Percentiles rank a stretch among this genome's conserved stretches.
These are phyloP conservation scores for Dipodomys spectabilis DNA, from an alignment of 2,113 vertebrate genomes.

Conservation along the genomic window DNA sequence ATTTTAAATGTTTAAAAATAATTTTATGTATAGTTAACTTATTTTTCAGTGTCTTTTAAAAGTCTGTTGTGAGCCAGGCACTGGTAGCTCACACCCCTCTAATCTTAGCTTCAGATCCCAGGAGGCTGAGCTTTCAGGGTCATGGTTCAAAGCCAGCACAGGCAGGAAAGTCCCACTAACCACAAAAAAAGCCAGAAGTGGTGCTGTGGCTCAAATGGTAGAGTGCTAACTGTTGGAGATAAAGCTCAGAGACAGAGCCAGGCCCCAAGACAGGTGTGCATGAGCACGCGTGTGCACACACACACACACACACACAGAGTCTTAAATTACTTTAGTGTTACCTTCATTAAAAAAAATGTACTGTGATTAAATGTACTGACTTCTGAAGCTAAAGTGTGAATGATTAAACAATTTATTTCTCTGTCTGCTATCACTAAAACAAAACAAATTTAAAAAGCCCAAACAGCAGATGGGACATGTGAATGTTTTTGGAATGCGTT, in stretches of 20 bases:
- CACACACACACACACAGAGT: neutral
- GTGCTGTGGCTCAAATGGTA: no score
- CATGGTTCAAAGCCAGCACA: no score
- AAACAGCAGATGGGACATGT: accelerated
- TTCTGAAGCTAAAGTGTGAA: constrained; percentile 49
- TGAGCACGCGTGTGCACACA: neutral
- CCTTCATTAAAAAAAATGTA: neutral
- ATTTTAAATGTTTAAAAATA: neutral
- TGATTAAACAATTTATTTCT: neutral
- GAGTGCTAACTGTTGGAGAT: no score
- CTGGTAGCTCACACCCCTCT: no score
- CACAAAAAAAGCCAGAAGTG: no score
- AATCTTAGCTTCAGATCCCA: no score
- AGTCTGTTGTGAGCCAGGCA: no score
- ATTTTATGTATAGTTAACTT: neutral
- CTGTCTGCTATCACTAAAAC: neutral
- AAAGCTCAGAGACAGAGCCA: no score
- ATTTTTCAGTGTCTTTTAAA: no score
- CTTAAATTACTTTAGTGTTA: neutral
- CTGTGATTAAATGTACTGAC: neutral
- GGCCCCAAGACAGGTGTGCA: no score
- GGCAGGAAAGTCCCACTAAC: no score
- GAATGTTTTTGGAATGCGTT: neutral
- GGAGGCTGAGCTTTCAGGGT: no score
- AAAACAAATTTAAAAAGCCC: neutral